phyloP scores from a whole-genome alignment of 2,113 vertebrate genomes.

The Corythaeola cristata region DNA sequence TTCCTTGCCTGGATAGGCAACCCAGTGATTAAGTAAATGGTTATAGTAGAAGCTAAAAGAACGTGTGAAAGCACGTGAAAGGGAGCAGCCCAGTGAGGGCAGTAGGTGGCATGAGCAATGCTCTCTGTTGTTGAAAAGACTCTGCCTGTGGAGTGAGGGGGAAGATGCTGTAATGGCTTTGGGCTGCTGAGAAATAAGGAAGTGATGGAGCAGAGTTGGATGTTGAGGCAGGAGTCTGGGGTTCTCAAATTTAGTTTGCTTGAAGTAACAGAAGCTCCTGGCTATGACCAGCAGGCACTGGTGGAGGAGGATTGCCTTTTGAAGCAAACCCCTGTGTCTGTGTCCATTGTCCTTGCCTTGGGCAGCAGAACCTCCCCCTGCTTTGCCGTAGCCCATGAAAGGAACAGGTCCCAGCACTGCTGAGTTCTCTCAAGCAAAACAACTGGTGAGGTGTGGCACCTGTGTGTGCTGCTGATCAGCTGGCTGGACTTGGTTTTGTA shows the following conservation, averaged over 20 bases:
- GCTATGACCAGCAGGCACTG: not conserved
- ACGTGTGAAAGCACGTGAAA: too few relatives aligned
- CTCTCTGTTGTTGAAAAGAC: not conserved
- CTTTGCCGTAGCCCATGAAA: accelerated
- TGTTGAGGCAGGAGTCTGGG: too few relatives aligned
- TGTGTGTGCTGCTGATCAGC: not conserved
- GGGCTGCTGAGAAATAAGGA: not conserved
- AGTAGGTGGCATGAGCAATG: not conserved
- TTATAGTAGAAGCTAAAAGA: not conserved
- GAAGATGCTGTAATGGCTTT: not conserved
- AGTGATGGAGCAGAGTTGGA: not conserved
- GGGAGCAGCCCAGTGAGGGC: not conserved
- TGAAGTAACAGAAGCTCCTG: not conserved
- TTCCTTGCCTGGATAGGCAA: not conserved
- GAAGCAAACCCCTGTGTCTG: not conserved
- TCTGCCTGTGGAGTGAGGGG: not conserved
- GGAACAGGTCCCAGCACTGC: not conserved
- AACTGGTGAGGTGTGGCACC: not conserved
- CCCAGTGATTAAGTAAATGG: accelerated
- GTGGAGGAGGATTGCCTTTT: not conserved
- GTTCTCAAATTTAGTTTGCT: not conserved
- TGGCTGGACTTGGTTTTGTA: not conserved
- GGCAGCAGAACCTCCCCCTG: not conserved
- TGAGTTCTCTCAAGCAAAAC: not conserved
- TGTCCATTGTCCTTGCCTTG: not conserved